Evolutionary conservation across 2,888 invertebrate genomes (phyloP).

Genomic region (Scaptodrosophila latifasciaeformis): DNA sequence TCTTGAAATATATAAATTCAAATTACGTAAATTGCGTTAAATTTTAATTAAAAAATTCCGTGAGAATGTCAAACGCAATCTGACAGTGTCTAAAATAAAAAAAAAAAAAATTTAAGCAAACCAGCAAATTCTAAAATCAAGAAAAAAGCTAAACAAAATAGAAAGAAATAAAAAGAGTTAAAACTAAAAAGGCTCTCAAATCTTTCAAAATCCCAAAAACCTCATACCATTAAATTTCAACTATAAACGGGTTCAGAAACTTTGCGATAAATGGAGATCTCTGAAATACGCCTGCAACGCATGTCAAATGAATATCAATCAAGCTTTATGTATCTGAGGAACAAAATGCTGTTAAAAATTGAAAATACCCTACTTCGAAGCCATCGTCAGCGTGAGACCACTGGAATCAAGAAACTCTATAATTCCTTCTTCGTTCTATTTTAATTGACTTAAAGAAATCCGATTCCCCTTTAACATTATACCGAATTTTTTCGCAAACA

Average conservation of each 20-base stretch:
- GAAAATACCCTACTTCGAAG: constrained; percentile 86
- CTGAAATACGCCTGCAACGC: constrained; percentile 63
- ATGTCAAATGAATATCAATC: constrained; percentile 72
- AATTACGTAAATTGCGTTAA: no score
- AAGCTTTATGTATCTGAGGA: constrained; percentile 73
- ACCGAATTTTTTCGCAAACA: constrained; percentile 43
- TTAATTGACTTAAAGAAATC: constrained; percentile 76
- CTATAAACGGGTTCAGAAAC: constrained; percentile 18
- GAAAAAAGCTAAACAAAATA: constrained; percentile 10
- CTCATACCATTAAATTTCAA: not conserved
- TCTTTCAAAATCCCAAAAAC: not conserved
- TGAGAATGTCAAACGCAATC: constrained; percentile 49
- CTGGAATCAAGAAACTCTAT: constrained; percentile 90
- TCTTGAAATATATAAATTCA: no score
- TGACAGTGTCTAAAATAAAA: constrained; percentile 50
- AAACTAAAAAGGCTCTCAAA: not conserved
- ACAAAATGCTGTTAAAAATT: constrained; percentile 83
- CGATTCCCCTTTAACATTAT: constrained; percentile 49
- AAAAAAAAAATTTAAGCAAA: not conserved
- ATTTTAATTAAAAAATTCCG: not conserved
- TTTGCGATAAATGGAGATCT: constrained; percentile 73
- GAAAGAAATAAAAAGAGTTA: constrained; percentile 3
- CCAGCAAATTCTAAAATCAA: no score
- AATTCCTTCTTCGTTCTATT: constrained; percentile 91
- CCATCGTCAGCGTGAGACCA: constrained; percentile 88